Base-by-base conservation (phyloP, 1,140 invertebrate genomes). In the Magallana ariakensis region DNA sequence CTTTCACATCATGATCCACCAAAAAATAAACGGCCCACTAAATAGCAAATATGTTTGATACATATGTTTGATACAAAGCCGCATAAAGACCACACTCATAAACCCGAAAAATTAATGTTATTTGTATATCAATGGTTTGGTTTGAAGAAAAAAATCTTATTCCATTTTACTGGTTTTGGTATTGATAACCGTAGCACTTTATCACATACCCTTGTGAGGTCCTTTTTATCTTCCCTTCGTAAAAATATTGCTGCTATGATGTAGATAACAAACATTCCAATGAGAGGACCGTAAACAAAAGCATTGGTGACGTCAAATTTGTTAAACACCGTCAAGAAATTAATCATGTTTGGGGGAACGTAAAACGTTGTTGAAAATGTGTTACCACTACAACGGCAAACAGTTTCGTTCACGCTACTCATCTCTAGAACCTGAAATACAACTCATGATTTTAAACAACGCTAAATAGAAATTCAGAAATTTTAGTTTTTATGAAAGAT, bases 291-390 rank as follows among this genome's bases (percentile, higher is more conserved):
- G 83, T 93, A 93, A 0, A 93, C 92, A 5, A 89, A 87, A 22
- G 92, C 90, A 84, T 92, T 82, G 90, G 86, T 84, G 85, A 87
- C 80, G 55, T 82, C 80, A 75, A 93, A 93, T 84, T 92, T 90
- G 22, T 60, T 86, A 90, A 95, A 96, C 1, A 96, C 95, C 80
- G 95, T 95, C 13, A 82, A 89, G 90, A 96, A 96, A 91, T 96
- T 95, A 11, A 96, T 95, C n/a, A 94, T 94, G 89, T 95, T 96
- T 0, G 95, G 95, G 58, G 93, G 92, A 5, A 95, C 94, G 85
- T 95, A 95, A 86, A 95, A 95, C 9, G 85, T 58, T 54, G 66
- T 87, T 57, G 85, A 87, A 85, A 90, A 90, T 11, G 85, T 55
- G 13, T 26, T 89, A 0, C 87, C 84, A 9, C 87, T 84, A 80